Evolutionary conservation across 1,140 invertebrate genomes (phyloP).

Genomic region (Phocides pigmalion): DNA sequence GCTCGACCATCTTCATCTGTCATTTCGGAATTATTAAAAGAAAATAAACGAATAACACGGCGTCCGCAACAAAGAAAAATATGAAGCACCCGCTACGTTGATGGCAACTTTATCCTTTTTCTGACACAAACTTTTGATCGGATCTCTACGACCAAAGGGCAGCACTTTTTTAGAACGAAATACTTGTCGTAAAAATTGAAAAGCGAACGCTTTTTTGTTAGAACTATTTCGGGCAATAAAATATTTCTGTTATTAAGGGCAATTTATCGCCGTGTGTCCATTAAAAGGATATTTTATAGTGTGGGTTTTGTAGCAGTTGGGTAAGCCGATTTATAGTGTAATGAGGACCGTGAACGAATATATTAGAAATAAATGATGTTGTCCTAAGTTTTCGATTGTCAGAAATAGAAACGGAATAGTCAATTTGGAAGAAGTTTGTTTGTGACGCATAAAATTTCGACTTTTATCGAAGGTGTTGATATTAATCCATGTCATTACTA

Average conservation of each 20-base stretch:
- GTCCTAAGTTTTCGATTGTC: constrained; percentile 39
- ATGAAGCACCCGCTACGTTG: constrained; percentile 64
- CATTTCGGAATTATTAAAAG: constrained; percentile 71
- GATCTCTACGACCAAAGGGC: constrained; percentile 63
- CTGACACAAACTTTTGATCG: constrained; percentile 76
- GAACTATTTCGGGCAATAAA: constrained; percentile 58
- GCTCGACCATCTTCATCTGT: constrained; percentile 73
- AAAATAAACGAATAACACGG: constrained; percentile 48
- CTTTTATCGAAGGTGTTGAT: constrained; percentile 5
- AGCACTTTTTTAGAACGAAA: constrained; percentile 60
- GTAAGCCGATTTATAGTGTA: constrained; percentile 53
- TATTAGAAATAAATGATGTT: constrained; percentile 51
- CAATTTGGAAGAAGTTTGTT: constrained; percentile 2
- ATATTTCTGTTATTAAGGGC: constrained; percentile 76
- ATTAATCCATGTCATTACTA: neutral
- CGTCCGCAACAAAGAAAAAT: constrained; percentile 54
- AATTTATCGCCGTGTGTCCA: constrained; percentile 68
- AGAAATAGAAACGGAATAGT: neutral
- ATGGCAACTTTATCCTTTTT: constrained; percentile 70
- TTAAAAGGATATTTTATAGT: constrained; percentile 77
- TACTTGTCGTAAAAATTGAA: constrained; percentile 70
- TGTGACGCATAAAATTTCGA: constrained; percentile 10
- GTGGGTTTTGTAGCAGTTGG: constrained; percentile 63
- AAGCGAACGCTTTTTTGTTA: constrained; percentile 65
- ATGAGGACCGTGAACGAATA: constrained; percentile 53